A percentile compares a stretch with the other conserved stretches of the same genome.
Conservation (phyloP, 2,113 vertebrate genomes). For the Centropus bengalensis region DNA sequence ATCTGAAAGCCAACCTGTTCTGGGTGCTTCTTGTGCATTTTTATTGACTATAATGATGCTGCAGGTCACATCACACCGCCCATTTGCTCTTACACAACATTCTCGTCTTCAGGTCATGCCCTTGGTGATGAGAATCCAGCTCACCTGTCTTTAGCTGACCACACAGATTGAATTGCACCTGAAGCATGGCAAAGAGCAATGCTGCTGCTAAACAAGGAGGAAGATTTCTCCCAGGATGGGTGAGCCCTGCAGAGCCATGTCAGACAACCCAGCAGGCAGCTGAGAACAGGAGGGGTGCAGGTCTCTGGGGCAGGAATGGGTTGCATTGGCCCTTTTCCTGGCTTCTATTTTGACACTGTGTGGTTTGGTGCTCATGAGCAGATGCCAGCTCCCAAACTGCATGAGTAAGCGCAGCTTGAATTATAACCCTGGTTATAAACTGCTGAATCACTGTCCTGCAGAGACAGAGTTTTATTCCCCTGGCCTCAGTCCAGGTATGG, state of each 20-base stretch:
- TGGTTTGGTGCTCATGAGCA: neutral
- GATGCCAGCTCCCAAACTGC: neutral
- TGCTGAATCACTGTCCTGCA: constrained; percentile 12
- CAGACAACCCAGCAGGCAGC: fast-evolving
- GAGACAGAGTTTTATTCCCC: neutral
- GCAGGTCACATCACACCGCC: neutral
- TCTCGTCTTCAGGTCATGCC: neutral
- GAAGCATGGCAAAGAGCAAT: neutral
- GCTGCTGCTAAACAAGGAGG: neutral
- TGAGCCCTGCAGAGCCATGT: neutral
- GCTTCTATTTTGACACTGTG: neutral
- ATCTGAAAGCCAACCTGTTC: neutral
- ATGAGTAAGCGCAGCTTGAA: neutral
- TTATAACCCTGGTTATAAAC: neutral
- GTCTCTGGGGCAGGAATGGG: neutral
- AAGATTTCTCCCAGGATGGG: neutral
- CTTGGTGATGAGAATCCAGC: neutral
- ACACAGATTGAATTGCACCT: neutral
- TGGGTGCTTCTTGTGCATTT: neutral
- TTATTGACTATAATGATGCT: neutral
- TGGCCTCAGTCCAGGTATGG: neutral
- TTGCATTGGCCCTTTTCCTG: neutral
- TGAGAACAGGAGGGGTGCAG: neutral
- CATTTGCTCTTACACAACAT: neutral
- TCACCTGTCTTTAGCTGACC: neutral